phyloP scores from a whole-genome alignment of 2,888 invertebrate genomes.

The Pterostichus madidus region DNA sequence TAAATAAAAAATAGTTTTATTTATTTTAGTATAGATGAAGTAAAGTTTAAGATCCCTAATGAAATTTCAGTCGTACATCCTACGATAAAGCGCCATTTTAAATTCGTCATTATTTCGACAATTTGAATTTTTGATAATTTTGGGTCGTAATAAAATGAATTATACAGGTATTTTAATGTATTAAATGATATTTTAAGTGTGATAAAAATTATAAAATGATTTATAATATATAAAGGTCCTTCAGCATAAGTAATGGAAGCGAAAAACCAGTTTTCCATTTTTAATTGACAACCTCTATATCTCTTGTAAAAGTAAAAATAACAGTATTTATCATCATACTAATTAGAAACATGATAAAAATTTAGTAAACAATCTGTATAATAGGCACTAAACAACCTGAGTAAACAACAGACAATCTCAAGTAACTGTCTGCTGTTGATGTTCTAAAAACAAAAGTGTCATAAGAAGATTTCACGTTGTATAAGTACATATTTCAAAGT shows the following conservation, averaged over 20 bases:
- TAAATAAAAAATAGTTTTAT: constrained; percentile 30
- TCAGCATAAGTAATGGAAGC: no score
- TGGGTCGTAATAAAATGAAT: not conserved
- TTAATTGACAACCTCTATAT: no score
- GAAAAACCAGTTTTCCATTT: no score
- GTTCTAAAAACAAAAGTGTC: not conserved
- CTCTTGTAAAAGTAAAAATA: no score
- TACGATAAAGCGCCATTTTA: not conserved
- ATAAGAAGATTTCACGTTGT: not conserved
- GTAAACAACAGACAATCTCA: constrained; percentile 41
- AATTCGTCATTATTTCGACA: not conserved
- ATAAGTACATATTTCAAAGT: not conserved
- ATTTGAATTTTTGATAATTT: constrained; percentile 1
- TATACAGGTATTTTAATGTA: no score
- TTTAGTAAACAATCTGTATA: not conserved
- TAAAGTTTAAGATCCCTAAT: not conserved
- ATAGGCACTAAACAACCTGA: constrained; percentile 61
- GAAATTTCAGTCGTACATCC: not conserved
- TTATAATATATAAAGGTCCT: no score
- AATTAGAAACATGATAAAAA: not conserved
- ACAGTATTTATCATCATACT: not conserved
- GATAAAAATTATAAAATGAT: no score
- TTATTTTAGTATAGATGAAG: not conserved
- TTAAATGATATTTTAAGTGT: no score
- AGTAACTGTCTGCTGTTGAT: not conserved